Evolutionary conservation across 2,113 vertebrate species (phyloP).

Genomic region (Xenopus laevis): DNA sequence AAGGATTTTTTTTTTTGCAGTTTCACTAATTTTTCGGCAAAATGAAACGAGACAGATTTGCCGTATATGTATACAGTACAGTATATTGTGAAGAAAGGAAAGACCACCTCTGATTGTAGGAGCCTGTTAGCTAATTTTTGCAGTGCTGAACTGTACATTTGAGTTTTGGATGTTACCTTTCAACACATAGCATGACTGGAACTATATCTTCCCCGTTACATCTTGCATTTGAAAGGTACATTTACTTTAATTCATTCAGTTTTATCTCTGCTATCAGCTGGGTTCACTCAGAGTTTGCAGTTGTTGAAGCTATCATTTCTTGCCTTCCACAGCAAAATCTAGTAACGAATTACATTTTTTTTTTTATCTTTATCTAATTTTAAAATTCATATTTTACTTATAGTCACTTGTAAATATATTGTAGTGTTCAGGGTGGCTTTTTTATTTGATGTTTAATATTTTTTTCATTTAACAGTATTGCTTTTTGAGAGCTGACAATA

Average conservation of each 20-base stretch:
- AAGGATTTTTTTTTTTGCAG: too few relatives aligned
- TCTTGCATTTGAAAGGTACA: neutral
- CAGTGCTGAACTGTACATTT: neutral
- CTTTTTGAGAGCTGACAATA: neutral
- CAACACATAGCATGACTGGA: neutral
- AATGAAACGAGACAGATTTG: too few relatives aligned
- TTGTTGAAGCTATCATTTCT: neutral
- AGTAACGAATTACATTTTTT: neutral
- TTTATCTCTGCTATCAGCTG: conserved; percentile 8
- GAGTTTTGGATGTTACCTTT: neutral
- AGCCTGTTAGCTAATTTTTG: too few relatives aligned
- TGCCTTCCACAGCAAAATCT: neutral
- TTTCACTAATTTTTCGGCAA: too few relatives aligned
- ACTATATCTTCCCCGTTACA: neutral
- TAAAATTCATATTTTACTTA: neutral
- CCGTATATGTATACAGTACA: too few relatives aligned
- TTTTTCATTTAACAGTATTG: neutral
- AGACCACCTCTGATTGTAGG: too few relatives aligned
- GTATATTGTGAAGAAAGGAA: too few relatives aligned
- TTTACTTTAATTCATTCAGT: conserved; percentile 8
- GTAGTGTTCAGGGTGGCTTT: neutral
- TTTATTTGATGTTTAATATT: neutral
- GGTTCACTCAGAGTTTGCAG: conserved; percentile 9
- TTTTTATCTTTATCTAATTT: neutral
- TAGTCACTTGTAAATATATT: neutral